Base-by-base conservation (phyloP, 2,113 vertebrate genomes). In the Mus pahari region DNA sequence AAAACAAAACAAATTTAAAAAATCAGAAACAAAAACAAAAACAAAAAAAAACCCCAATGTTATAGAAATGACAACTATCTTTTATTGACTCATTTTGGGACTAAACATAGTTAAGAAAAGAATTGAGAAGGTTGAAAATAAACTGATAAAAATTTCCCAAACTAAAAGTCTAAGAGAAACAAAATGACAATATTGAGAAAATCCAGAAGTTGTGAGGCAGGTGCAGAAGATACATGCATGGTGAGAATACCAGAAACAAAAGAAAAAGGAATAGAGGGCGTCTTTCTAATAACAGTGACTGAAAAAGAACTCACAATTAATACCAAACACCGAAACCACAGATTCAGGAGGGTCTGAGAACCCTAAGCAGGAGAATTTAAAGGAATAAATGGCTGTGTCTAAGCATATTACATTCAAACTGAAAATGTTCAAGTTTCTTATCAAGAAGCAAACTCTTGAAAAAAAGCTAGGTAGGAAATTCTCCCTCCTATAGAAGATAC, bases 41-140 rank as follows among this genome's bases (percentile, higher is more conserved):
- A 48, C 45, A 48, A 48, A 48, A 64, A 73, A 87, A 87, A 20
- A 55, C 70, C n/a, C 1, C 64, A 68, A 68, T 86, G 7, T 16
- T 94, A 53, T 11, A 94, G 64, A 95, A 89, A 77, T 91, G 50
- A 82, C 62, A 90, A 70, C 19, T 66, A 8, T 55, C 17, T 94
- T 92, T 86, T 48, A 77, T 64, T 16, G 6, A 36, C 14, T 92
- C 42, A 79, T 91, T 84, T 84, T 31, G 42, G 13, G 58, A 75
- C 58, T 88, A 55, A 17, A 73, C 53, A 62, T 45, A 33, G 3
- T 26, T 78, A 17, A 91, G 36, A 10, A 77, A 90, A 90, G 45
- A 86, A 64, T 68, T 73, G 74, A 28, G 31, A 26, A 75, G 10
- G 45, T 70, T 94, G 68, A 84, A 83, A 39, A 66, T 58, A 64